Conservation (phyloP, 1,140 invertebrate species). For the Venturia canescens region DNA sequence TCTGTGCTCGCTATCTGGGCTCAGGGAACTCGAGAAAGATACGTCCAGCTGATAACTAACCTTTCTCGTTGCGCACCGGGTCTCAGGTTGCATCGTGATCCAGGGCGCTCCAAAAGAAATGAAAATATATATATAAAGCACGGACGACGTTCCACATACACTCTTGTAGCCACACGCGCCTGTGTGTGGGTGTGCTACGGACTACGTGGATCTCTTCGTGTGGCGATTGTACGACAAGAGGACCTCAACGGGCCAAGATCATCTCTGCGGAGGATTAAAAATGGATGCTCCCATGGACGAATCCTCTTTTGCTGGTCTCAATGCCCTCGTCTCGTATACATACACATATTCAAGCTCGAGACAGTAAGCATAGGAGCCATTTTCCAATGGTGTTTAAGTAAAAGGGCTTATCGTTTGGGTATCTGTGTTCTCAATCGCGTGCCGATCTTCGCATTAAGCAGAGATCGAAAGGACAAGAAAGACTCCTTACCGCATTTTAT, state of each 20-base stretch:
- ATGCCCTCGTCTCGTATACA: too few relatives aligned
- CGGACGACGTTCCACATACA: too few relatives aligned
- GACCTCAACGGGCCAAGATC: constrained; percentile 5
- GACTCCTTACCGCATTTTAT: constrained; percentile 52
- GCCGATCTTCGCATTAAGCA: constrained; percentile 65
- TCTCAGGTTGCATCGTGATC: constrained; percentile 38
- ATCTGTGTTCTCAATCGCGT: constrained; percentile 62
- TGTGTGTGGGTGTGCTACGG: not conserved
- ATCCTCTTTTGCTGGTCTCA: constrained; percentile 10
- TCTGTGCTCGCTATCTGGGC: constrained; percentile 23
- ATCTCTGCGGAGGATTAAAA: constrained; percentile 27
- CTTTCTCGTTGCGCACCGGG: constrained; percentile 33
- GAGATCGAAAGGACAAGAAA: constrained; percentile 11
- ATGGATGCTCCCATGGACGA: constrained; percentile 21
- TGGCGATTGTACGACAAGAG: not conserved
- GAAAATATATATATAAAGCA: not conserved
- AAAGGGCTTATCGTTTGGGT: constrained; percentile 67
- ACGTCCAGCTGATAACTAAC: constrained; percentile 37
- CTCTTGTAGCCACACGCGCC: not conserved
- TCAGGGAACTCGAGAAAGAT: constrained; percentile 37
- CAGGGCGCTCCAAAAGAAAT: constrained; percentile 30
- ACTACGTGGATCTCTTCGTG: not conserved
- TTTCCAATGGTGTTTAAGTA: constrained; percentile 65
- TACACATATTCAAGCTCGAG: not conserved
- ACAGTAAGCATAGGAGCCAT: constrained; percentile 31